Base-by-base conservation (phyloP, 2,113 vertebrate genomes). In the Corythaeola cristata region DNA sequence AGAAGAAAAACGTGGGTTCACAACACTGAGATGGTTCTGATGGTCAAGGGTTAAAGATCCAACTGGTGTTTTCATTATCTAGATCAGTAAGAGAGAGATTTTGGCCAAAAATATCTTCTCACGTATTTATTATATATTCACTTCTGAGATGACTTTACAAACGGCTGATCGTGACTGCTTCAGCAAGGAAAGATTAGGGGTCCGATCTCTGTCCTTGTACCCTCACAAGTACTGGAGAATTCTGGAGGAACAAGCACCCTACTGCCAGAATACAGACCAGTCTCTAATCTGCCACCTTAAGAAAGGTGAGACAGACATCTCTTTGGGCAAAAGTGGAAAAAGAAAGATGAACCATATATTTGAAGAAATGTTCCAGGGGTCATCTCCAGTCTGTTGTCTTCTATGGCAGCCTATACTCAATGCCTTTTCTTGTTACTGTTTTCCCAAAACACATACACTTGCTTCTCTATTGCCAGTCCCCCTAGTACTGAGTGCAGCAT, bases 131-230 rank as follows among this genome's bases (percentile, higher is more conserved):
- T 56, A 19, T 16, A 44, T 15, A 32, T 8, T 56, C 24, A 35
- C 33, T 64, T 87, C 52, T 75, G 39, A 60, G 24, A 11, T 59
- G 64, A 74, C 39, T 90, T 83, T 47, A 52, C 16, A 81, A 89
- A 90, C 8, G 13, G 26, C 47, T 81, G 33, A 68, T 37, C 2
- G 1, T 0, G 6, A 74, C 20, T 80, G 27, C 17, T 83, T 84
- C 79, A 76, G 52, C 24, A 64, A 84, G 37, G 32, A 66, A 85
- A 78, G 10, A 15, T 9, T 5, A 80, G 32, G 39, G 16, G 33
- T 41, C 12, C 0, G 1, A 37, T n/a, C 12, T 87, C 52, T 14
- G 18, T 37, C 3, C 6, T 11, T 6, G 4, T 15, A 56, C 5
- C 6, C 37, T 66, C 47, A 59, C 24, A 63, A 16, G 11, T 21